A percentile compares a stretch with the other conserved stretches of the same genome.
phyloP scores from a whole-genome alignment of 1,140 invertebrate species.

The Rhagoletis zephyria region DNA sequence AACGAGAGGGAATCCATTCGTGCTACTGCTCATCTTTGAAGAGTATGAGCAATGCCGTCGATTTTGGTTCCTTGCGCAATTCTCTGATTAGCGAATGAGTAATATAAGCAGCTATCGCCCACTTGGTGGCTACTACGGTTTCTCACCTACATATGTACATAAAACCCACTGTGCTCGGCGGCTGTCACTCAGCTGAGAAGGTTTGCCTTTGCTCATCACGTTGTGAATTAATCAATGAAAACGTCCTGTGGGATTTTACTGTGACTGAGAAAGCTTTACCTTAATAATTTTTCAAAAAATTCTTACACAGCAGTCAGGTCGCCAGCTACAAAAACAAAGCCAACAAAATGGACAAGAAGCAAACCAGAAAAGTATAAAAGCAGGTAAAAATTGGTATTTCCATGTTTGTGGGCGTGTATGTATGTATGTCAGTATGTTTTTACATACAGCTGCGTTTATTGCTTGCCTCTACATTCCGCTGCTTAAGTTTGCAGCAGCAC shows the following conservation, averaged over 20 bases:
- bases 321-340: background rate
- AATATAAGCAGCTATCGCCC: background rate
- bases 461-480: no score
- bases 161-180: no score
- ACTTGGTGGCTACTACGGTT: background rate
- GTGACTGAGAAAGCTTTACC: constrained; percentile 54
- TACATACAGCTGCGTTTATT: background rate
- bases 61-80: background rate
- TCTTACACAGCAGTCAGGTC: background rate
- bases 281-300: constrained; percentile 54
- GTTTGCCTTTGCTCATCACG: constrained; percentile 39
- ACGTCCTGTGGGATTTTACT: constrained; percentile 63
- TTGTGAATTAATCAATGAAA: constrained; percentile 69
- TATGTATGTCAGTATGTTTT: background rate
- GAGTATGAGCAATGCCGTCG: background rate
- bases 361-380: background rate
- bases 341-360: background rate
- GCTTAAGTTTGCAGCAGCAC: background rate
- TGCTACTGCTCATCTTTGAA: background rate
- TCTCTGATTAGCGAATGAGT: constrained; percentile 1
- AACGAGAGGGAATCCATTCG: background rate
- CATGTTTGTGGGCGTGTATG: background rate
- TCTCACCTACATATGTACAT: background rate
- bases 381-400: background rate
- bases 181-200: background rate